Evolutionary conservation across 2,113 vertebrate genomes (phyloP).

Genomic region (Rhea pennata): DNA sequence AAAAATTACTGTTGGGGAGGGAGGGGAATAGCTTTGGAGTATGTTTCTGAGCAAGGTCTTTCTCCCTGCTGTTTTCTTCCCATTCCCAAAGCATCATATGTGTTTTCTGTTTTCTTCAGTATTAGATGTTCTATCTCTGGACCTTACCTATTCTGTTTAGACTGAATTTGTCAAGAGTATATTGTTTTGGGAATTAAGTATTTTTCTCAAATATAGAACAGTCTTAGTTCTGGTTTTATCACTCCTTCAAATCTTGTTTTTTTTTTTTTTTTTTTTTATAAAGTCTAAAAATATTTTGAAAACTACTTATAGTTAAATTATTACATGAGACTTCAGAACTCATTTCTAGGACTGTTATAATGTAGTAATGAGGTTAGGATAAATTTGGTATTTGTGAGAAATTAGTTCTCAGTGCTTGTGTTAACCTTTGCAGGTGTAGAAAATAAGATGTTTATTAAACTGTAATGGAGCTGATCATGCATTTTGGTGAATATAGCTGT

Average conservation of each 20-base stretch:
- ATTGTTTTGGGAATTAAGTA: neutral
- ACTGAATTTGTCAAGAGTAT: neutral
- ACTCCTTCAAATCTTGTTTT: neutral
- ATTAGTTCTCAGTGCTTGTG: neutral
- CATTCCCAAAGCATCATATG: accelerated
- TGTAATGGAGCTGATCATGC: neutral
- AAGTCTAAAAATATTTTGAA: neutral
- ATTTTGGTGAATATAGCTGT: accelerated
- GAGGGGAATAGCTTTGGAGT: neutral
- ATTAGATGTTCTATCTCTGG: neutral
- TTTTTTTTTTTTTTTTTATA: neutral
- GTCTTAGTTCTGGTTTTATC: neutral
- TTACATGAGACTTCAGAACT: neutral
- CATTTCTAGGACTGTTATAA: neutral
- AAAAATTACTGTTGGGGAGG: neutral
- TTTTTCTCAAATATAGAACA: neutral
- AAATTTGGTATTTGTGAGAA: neutral
- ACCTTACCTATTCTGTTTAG: neutral
- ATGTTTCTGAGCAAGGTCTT: neutral
- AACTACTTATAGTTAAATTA: neutral
- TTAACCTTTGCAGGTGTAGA: neutral
- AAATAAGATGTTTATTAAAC: accelerated
- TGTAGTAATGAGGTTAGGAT: neutral
- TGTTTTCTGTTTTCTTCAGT: neutral
- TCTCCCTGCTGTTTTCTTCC: neutral